Evolutionary conservation across 2,888 invertebrate genomes (phyloP), one percentile per base, ranked within the genome.

Genomic region (Onthophagus sagittarius): DNA sequence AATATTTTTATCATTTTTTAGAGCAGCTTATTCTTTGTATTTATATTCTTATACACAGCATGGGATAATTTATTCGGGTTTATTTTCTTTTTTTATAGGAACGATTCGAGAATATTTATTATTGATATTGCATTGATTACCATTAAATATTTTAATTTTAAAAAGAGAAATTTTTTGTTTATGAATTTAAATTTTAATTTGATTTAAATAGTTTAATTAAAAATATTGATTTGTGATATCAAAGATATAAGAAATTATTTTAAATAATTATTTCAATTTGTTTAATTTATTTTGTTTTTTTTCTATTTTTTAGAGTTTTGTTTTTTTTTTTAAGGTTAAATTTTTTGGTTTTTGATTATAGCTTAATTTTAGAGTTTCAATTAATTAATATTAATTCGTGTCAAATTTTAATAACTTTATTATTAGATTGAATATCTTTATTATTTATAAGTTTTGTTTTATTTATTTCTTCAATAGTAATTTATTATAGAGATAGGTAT

Each of bases 181-280:
- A 83, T 88, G 86, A 82, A 84, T 88, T 84, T 86, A 86, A 84
- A 85, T 89, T 89, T 88, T 86, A 82, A 84, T 88, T 84, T 86
- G 86, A 84, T 85, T 89, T 89, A 88, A 88, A 87, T 90, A 90
- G 88, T 91, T 91, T 89, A 90, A 86, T 69, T 23, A 53, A 77
- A 89, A 90, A 90, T 88, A 85, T 88, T 89, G 88, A 89, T 89
- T 90, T 91, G 90, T 91, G 90, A 87, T 80, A 74, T 89, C 88
- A 89, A 87, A 85, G 87, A 89, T 89, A 85, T 88, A 86, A 85
- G 31, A 73, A 72, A 71, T 77, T 86, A 87, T 86, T 87, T 89
- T 88, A 87, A 82, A 84, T 88, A 79, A 23, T 23, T n/a, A 33
- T 33, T 53, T 53, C 39, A 53, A 80, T 87, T 87, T 88, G 86